phyloP scores from a whole-genome alignment of 2,113 vertebrate species.

The Solea senegalensis region DNA sequence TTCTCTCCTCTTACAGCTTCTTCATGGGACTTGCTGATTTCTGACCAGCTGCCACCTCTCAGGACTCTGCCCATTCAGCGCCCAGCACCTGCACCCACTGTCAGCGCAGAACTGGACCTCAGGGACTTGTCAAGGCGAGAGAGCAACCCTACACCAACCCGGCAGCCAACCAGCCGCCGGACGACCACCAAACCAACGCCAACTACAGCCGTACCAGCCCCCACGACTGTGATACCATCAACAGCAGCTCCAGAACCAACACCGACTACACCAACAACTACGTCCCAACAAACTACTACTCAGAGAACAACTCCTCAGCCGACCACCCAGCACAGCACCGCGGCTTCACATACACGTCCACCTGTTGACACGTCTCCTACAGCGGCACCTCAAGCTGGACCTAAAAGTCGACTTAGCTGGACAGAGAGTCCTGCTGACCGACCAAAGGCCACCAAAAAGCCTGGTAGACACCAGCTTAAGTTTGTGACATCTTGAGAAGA shows the following conservation, averaged over 20 bases:
- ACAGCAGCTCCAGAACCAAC: constrained; percentile 12
- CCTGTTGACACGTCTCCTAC: background rate
- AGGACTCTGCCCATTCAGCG: constrained; percentile 1
- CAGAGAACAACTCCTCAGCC: background rate
- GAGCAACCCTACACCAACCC: constrained; percentile 1
- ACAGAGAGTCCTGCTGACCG: constrained; percentile 70
- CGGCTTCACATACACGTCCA: constrained; percentile 3
- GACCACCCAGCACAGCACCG: constrained; percentile 7
- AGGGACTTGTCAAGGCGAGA: background rate
- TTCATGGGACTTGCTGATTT: constrained; percentile 41
- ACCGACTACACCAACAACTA: constrained; percentile 3
- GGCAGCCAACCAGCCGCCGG: background rate
- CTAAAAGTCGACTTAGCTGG: constrained; percentile 72
- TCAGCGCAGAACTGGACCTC: constrained; percentile 6
- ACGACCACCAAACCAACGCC: constrained; percentile 14
- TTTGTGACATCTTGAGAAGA: too few species aligned
- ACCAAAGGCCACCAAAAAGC: constrained; percentile 62
- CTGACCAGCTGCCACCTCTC: constrained; percentile 26
- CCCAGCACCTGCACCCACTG: background rate
- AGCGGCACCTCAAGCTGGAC: background rate
- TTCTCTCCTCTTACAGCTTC: constrained; percentile 23
- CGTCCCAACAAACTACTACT: constrained; percentile 10
- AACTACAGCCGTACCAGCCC: background rate
- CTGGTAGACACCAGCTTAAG: constrained; percentile 54
- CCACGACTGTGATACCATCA: constrained; percentile 32